Percentiles rank a stretch among this genome's conserved stretches.
Evolutionary conservation across 2,888 invertebrate species (phyloP).

Genomic region (Lagria hirta): DNA sequence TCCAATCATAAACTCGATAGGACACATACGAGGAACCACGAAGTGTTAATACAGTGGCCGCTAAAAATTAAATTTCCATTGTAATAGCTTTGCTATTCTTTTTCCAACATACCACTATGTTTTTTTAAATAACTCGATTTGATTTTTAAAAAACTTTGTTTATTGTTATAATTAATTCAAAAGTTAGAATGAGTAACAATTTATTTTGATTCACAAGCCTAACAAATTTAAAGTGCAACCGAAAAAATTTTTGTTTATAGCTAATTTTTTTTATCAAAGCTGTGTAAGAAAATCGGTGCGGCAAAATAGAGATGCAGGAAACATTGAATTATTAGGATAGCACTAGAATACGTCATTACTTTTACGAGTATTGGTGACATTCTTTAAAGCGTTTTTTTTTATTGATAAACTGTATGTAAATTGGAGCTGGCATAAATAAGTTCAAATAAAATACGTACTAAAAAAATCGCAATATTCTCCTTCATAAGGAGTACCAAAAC

Average conservation of each 20-base stretch:
- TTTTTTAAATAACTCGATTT: conserved; percentile 1
- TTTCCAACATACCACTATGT: no score
- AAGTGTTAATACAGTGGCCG: conserved; percentile 82
- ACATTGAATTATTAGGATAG: no score
- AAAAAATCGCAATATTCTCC: conserved; percentile 90
- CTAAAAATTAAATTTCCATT: conserved; percentile 56
- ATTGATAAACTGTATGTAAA: neutral
- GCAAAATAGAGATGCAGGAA: no score
- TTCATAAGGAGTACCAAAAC: conserved; percentile 89
- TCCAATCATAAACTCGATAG: conserved; percentile 90
- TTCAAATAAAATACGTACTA: conserved; percentile 65
- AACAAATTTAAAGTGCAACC: no score
- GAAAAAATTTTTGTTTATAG: no score
- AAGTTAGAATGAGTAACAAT: no score
- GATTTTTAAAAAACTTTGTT: no score
- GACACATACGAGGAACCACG: conserved; percentile 91
- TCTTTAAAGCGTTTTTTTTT: neutral
- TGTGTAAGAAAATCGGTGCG: no score
- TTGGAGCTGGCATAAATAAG: conserved; percentile 1
- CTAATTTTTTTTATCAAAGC: no score
- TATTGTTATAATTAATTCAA: no score
- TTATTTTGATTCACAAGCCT: no score
- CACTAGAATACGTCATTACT: no score
- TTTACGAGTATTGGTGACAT: neutral
- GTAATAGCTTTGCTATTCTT: neutral